A percentile compares a stretch with the other conserved stretches of the same genome.
Conservation (phyloP, 2,888 invertebrate species). For the Synergus gifuensis region DNA sequence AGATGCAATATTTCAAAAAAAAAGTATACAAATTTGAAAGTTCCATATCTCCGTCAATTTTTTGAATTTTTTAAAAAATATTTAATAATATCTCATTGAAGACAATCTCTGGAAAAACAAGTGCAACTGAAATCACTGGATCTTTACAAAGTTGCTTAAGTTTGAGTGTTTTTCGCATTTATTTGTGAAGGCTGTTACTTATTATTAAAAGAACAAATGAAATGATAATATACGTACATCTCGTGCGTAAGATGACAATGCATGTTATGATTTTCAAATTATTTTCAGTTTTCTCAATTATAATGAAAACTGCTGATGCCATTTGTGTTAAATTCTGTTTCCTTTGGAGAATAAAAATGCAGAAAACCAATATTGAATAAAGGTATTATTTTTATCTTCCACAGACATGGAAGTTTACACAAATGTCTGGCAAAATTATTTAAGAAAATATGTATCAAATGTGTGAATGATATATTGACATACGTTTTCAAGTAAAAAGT, state of each 20-base stretch:
- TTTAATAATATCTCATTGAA: too few species aligned
- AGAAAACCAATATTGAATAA: neutral
- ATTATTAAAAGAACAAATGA: neutral
- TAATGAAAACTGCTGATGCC: neutral
- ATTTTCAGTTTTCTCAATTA: neutral
- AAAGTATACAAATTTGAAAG: too few species aligned
- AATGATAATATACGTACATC: neutral
- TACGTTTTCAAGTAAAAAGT: slow-evolving; percentile 16
- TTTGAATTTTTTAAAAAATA: too few species aligned
- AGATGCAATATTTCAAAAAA: too few species aligned
- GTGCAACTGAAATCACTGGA: too few species aligned
- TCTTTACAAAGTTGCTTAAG: neutral
- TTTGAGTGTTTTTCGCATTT: neutral
- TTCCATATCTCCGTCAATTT: too few species aligned
- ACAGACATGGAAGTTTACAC: slow-evolving; percentile 7
- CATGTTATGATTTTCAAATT: neutral
- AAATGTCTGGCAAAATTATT: slow-evolving; percentile 40
- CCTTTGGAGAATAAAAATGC: neutral
- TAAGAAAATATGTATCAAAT: slow-evolving; percentile 3
- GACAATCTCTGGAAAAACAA: too few species aligned
- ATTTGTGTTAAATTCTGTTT: neutral
- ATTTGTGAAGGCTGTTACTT: neutral
- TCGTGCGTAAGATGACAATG: neutral
- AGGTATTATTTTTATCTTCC: slow-evolving; percentile 8
- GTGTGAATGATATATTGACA: neutral